These are phyloP conservation scores for Salpingus planirostris DNA, from an alignment of 2,888 invertebrate genomes.

Conservation along the genomic window DNA sequence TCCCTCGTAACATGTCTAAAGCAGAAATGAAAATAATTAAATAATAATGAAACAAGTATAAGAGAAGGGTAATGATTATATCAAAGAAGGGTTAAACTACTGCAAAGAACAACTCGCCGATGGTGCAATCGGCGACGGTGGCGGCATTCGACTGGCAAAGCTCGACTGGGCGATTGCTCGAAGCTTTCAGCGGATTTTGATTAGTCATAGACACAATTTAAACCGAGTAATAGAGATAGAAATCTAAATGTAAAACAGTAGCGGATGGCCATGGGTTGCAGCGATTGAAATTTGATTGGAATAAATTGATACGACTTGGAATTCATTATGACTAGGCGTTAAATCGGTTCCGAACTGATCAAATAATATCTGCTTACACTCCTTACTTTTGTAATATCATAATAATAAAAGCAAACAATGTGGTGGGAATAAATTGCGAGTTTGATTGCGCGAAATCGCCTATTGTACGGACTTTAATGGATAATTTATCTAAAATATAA, in stretches of 20 bases:
- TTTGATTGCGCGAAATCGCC: too few relatives aligned
- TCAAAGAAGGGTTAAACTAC: slow-evolving; percentile 42
- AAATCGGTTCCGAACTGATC: too few relatives aligned
- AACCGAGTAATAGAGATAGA: slow-evolving; percentile 42
- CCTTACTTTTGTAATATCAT: too few relatives aligned
- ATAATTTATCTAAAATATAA: too few relatives aligned
- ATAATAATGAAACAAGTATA: slow-evolving; percentile 45
- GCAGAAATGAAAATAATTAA: slow-evolving; percentile 46
- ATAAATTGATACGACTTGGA: slow-evolving; percentile 37
- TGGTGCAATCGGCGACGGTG: slow-evolving; percentile 11
- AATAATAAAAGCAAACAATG: too few relatives aligned
- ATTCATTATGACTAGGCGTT: slow-evolving; percentile 38
- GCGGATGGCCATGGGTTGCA: slow-evolving; percentile 30
- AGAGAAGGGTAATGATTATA: slow-evolving; percentile 43
- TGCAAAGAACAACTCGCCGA: slow-evolving; percentile 23
- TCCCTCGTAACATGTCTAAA: slow-evolving; percentile 36
- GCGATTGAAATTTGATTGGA: slow-evolving; percentile 42
- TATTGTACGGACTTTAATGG: too few relatives aligned
- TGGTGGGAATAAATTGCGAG: too few relatives aligned
- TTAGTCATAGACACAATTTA: slow-evolving; percentile 45
- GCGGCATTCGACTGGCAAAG: slow-evolving; percentile 10
- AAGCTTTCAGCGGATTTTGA: slow-evolving; percentile 41
- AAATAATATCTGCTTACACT: too few relatives aligned
- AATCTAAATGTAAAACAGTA: slow-evolving; percentile 43
- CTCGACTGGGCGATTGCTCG: slow-evolving; percentile 24